Base-by-base conservation (phyloP, 2,888 invertebrate species). In the Omphaloscelis lunosa region DNA sequence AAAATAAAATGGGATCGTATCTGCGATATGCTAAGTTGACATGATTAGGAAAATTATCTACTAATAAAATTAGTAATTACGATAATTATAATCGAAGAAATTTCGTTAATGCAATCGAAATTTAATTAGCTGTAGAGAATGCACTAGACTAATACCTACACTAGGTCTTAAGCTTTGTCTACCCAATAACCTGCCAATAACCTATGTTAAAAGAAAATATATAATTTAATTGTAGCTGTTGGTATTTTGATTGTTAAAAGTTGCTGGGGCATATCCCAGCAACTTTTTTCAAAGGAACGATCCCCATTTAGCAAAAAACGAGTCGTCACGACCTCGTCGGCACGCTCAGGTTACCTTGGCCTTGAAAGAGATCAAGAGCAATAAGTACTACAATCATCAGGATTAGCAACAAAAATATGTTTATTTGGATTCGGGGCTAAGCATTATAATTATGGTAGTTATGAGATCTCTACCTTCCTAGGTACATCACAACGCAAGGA, bases 291-390 rank as follows among this genome's bases (percentile, higher is more conserved):
- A 62, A 72, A 29, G 34, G 12, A 62, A 62, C n/a, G 17, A 23
- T 51, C 8, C 41, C 61, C 51, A 62, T 59, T 48, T 23, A 48
- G 62, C 53, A 77, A 79, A 82, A 80, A 86, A 68, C 53, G 27
- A 29, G 51, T 75, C 27, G 77, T 88, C 81, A 84, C 84, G 84
- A 86, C 48, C 65, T 58, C 65, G n/a, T 65, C n/a, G 70, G 23
- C 45, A 53, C 56, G 39, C 71, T 67, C 45, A 70, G 80, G 80
- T 82, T 79, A 72, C 7, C 8, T 59, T 58, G 69, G 12, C 80
- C 83, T 79, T 86, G 88, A 82, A 80, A 68, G 77, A 81, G 77
- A 77, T 9, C 51, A 51, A 51, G 23, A 51, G 51, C 51, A 23
- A 23, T 23, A 51, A 51, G 51, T 23, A 9, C 3, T 56, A 41